Evolutionary conservation across 2,113 vertebrate species (phyloP), one percentile per base, ranked within the genome.

Genomic region (Australoheros scitulus): DNA sequence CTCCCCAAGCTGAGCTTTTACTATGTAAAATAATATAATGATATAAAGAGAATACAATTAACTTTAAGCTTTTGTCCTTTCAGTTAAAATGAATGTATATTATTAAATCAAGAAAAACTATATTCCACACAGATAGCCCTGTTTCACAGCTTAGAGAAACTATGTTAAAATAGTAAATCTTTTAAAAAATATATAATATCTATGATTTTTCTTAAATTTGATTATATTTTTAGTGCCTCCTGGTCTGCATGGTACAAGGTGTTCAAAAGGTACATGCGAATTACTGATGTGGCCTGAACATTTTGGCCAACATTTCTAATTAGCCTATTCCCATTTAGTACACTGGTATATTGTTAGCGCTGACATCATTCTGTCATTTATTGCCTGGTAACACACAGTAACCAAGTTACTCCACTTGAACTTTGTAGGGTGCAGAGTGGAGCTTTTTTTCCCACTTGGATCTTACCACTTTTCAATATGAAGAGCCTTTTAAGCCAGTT

Each of bases 351-450:
- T 20, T 52, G 77, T 83, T 85, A 87, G 81, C 81, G 50, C 47
- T 90, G 68, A 82, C 76, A 82, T 92, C 70, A 90, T 52, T 59
- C 75, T 81, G 61, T 82, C 65, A 63, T 83, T 86, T 61, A 76
- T 61, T 74, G 82, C 85, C 80, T 88, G 79, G 88, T 84, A 89
- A 92, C 83, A 58, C 64, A 65, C 15, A 58, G 89, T 84, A 87
- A 91, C 90, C 68, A 77, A 61, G 80, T 84, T 58, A 68, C 83
- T 86, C 81, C 63, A 90, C 92, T 93, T 94, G 93, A 94, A 92
- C 94, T 80, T 92, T 94, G 93, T 77, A 61, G 90, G 80, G n/a
- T 77, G 41, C 22, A 61, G 32, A 77, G 29, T 55, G 22, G 3
- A 52, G 76, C 65, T 32, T 63, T 79, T 80, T 59, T 61, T n/a